phyloP scores from a whole-genome alignment of 2,113 vertebrate genomes.

The Otocyon megalotis region DNA sequence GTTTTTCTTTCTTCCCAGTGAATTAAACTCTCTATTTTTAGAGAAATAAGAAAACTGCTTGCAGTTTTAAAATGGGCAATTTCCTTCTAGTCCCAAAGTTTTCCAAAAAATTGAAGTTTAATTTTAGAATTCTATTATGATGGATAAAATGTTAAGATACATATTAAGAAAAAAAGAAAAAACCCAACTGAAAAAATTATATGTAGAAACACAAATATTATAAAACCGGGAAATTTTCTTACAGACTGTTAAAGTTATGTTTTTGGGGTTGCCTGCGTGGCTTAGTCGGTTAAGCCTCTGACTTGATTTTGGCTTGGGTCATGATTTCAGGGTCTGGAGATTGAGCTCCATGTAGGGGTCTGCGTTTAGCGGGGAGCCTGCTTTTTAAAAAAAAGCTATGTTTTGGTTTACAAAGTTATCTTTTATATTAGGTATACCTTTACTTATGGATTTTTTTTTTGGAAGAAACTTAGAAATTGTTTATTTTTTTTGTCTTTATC shows the following conservation, averaged over 20 bases:
- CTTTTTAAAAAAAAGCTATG: not conserved
- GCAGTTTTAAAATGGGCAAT: conserved; percentile 12
- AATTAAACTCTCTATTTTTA: not conserved
- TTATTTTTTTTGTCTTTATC: conserved; percentile 12
- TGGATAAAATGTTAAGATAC: not conserved
- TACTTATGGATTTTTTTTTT: not conserved
- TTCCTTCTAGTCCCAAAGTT: conserved; percentile 1
- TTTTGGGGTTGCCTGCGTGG: not conserved
- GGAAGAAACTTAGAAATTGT: not conserved
- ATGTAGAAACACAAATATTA: not conserved
- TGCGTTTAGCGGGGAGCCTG: not conserved
- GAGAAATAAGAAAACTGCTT: conserved; percentile 10
- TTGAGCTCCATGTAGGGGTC: not conserved
- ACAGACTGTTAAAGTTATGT: not conserved
- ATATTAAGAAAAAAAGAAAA: not conserved
- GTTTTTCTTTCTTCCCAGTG: not conserved
- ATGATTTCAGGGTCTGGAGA: not conserved
- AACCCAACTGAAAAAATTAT: not conserved
- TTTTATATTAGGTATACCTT: not conserved
- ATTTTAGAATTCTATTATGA: not conserved
- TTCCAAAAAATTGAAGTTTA: conserved; percentile 15
- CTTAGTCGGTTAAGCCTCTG: not conserved
- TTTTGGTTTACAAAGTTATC: conserved; percentile 9
- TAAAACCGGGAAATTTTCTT: not conserved
- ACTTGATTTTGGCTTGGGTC: not conserved